A percentile compares a stretch with the other conserved stretches of the same genome.
phyloP scores from a whole-genome alignment of 2,113 vertebrate genomes.

The Xenopus tropicalis region UCB_Xtro_10.0 CM004443.2:32900501-32901000 shows the following conservation, averaged over 20 bases:
- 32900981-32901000: constrained; percentile 37
- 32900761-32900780: constrained; percentile 8
- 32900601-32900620: constrained; percentile 41
- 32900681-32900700: constrained; percentile 24
- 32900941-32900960: constrained; percentile 24
- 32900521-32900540: constrained; percentile 22
- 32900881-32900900: constrained; percentile 2
- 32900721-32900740: not conserved
- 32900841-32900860: constrained; percentile 12
- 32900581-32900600: constrained; percentile 25
- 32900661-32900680: constrained; percentile 22
- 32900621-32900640: constrained; percentile 33
- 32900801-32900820: not conserved
- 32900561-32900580: constrained; percentile 10
- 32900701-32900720: constrained; percentile 2
- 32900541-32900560: constrained; percentile 13
- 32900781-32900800: constrained; percentile 3
- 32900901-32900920: not conserved
- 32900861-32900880: constrained; percentile 33
- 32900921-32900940: constrained; percentile 26
- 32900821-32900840: constrained; percentile 1
- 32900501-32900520: not conserved
- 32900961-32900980: constrained; percentile 39
- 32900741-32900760: constrained; percentile 8
- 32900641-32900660: constrained; percentile 26